phyloP scores from a whole-genome alignment of 2,888 invertebrate species.

The Nephrotoma flavescens region DNA sequence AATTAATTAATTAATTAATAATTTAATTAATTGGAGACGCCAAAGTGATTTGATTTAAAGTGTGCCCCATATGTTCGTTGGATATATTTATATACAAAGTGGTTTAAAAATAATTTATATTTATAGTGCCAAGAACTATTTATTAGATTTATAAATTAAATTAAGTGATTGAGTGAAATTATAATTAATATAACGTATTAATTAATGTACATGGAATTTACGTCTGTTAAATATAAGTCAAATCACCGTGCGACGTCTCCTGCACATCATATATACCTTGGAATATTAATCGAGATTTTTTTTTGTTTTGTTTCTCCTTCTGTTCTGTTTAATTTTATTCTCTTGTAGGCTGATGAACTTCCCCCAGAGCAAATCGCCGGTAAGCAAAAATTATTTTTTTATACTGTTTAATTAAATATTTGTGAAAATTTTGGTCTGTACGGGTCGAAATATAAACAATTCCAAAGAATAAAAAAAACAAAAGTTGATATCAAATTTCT shows the following conservation, averaged over 20 bases:
- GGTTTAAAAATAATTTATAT: neutral
- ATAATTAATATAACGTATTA: neutral
- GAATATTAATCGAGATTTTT: neutral
- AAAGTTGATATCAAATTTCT: neutral
- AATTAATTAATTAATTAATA: neutral
- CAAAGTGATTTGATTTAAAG: neutral
- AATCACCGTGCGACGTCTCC: neutral
- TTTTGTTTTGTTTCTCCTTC: neutral
- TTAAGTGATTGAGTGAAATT: neutral
- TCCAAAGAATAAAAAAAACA: neutral
- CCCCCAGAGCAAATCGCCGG: constrained; percentile 84
- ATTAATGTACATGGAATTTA: neutral
- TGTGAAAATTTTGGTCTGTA: neutral
- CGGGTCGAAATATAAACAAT: neutral
- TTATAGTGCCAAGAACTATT: too few species aligned
- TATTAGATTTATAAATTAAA: neutral
- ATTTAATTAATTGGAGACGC: neutral
- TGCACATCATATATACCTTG: neutral
- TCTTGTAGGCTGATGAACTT: constrained; percentile 66
- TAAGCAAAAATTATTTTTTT: constrained; percentile 35
- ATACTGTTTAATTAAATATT: neutral
- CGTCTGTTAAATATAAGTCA: neutral
- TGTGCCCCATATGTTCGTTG: neutral
- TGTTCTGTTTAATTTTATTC: neutral
- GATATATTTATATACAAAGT: neutral